A percentile compares a stretch with the other conserved stretches of the same genome.
phyloP scores from a whole-genome alignment of 1,140 invertebrate genomes.

The Homarus americanus region DNA sequence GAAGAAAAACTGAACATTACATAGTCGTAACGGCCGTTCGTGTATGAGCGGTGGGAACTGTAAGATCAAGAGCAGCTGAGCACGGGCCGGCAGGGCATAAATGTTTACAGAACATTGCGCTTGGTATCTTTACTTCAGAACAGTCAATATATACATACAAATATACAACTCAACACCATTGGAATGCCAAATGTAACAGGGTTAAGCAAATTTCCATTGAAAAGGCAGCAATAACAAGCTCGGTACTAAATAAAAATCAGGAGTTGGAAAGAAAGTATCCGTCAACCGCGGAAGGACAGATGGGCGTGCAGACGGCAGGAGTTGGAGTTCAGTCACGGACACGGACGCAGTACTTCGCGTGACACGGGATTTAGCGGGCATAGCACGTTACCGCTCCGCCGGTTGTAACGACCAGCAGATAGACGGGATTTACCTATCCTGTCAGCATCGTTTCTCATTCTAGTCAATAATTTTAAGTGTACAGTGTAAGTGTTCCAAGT shows the following conservation, averaged over 20 bases:
- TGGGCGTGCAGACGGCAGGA: background rate
- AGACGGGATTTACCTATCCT: background rate
- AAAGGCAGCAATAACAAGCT: background rate
- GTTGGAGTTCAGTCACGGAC: too few relatives aligned
- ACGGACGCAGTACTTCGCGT: background rate
- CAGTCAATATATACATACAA: background rate
- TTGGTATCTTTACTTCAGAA: background rate
- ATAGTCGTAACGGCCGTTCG: background rate
- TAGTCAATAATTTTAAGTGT: slow-evolving; percentile 8
- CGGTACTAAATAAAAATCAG: too few relatives aligned
- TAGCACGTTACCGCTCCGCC: background rate
- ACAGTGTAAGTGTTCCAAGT: background rate
- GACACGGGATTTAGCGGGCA: background rate
- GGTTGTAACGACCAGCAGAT: background rate
- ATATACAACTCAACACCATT: background rate
- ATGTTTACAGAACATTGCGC: background rate
- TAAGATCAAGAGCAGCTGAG: slow-evolving; percentile 7
- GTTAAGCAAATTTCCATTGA: too few relatives aligned
- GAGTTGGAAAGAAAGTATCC: background rate
- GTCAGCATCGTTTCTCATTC: background rate
- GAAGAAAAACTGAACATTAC: background rate
- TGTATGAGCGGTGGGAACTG: background rate
- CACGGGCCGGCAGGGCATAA: background rate
- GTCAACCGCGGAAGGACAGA: background rate
- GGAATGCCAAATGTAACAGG: too few relatives aligned